Percentiles rank a stretch among this genome's conserved stretches.
phyloP scores from a whole-genome alignment of 1,140 invertebrate species.

The Coboldia fuscipes region DNA sequence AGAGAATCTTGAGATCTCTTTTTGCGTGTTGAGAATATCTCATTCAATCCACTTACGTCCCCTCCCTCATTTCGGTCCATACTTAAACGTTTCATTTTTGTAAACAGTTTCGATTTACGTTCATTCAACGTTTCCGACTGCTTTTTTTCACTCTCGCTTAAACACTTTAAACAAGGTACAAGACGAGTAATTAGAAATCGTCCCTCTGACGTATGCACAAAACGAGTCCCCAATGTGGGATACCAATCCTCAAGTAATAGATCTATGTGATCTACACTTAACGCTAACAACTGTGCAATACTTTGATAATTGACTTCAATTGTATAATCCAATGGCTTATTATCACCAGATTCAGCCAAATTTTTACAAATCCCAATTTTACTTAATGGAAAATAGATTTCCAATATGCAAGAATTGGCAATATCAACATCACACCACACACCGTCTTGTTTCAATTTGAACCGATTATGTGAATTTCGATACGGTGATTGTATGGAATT shows the following conservation, averaged over 20 bases:
- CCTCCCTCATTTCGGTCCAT: neutral
- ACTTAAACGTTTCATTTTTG: neutral
- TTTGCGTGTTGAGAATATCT: slow-evolving; percentile 4
- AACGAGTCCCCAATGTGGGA: slow-evolving; percentile 81
- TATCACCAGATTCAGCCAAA: slow-evolving; percentile 5
- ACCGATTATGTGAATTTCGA: slow-evolving; percentile 25
- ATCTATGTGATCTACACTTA: slow-evolving; percentile 93
- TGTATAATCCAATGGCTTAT: slow-evolving; percentile 7
- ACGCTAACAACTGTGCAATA: slow-evolving; percentile 65
- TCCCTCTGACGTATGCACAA: slow-evolving; percentile 93
- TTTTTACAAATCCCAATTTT: slow-evolving; percentile 11
- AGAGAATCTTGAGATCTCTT: slow-evolving; percentile 11
- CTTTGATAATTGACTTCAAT: slow-evolving; percentile 49
- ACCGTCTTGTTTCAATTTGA: slow-evolving; percentile 57
- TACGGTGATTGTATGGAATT: slow-evolving; percentile 28
- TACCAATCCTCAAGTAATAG: slow-evolving; percentile 96
- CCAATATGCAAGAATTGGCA: slow-evolving; percentile 61
- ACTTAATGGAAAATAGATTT: slow-evolving; percentile 57
- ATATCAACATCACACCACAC: slow-evolving; percentile 68
- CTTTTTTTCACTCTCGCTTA: slow-evolving; percentile 14
- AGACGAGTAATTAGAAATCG: slow-evolving; percentile 86
- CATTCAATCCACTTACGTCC: slow-evolving; percentile 10
- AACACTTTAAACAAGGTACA: slow-evolving; percentile 77
- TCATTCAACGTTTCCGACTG: too few species aligned
- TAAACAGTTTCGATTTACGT: too few species aligned